Evolutionary conservation across 2,113 vertebrate species (phyloP).

Genomic region (Apistogramma diplotaenia): DNA sequence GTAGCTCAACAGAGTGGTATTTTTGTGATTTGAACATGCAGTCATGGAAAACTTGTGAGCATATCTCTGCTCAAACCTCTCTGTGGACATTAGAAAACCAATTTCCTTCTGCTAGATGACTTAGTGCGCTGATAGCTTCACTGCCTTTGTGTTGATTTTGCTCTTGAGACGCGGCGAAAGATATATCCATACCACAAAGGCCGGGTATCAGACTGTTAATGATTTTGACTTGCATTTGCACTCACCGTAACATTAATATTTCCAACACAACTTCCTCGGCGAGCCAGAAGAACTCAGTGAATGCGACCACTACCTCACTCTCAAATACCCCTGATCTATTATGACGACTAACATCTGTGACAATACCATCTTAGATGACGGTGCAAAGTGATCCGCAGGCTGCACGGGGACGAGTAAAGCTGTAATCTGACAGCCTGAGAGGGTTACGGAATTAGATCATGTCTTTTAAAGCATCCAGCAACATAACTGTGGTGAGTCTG

Average conservation of each 20-base stretch:
- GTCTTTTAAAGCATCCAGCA: slow-evolving; percentile 60
- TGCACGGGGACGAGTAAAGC: background rate
- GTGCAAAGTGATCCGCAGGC: slow-evolving; percentile 47
- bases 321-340: slow-evolving; percentile 1
- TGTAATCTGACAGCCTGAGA: slow-evolving; percentile 42
- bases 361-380: slow-evolving; percentile 45
- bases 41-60: slow-evolving; percentile 70
- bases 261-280: slow-evolving; percentile 55
- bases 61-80: slow-evolving; percentile 67
- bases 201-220: slow-evolving; percentile 44
- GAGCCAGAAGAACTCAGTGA: background rate
- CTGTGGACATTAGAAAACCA: slow-evolving; percentile 64
- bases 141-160: slow-evolving; percentile 55
- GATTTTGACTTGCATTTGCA: slow-evolving; percentile 54
- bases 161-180: slow-evolving; percentile 51
- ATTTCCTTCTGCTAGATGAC: slow-evolving; percentile 72
- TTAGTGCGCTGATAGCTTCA: slow-evolving; percentile 57
- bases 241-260: slow-evolving; percentile 30
- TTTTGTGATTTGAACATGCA: slow-evolving; percentile 72
- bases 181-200: slow-evolving; percentile 59
- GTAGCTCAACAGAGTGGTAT: slow-evolving; percentile 45
- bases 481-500: slow-evolving; percentile 61
- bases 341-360: slow-evolving; percentile 41
- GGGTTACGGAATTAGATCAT: slow-evolving; percentile 65
- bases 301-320: slow-evolving; percentile 18